A percentile compares a stretch with the other conserved stretches of the same genome.
phyloP scores from a whole-genome alignment of 2,113 vertebrate genomes.

The Etia nguti region DNA sequence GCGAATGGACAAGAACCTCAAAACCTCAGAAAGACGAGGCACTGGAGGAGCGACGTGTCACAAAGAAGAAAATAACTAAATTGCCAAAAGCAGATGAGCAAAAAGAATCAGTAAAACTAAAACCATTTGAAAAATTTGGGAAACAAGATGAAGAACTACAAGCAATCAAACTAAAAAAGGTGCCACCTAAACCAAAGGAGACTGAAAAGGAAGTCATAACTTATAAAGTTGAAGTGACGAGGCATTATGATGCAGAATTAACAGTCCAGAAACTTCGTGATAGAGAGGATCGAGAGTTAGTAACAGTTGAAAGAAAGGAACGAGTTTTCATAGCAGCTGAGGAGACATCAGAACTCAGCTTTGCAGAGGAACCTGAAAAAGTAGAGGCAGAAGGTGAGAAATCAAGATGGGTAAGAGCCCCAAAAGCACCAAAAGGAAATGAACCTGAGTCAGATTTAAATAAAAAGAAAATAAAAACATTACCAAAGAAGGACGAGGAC shows the following conservation, averaged over 20 bases:
- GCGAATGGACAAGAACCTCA: constrained; percentile 25
- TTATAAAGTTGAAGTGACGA: constrained; percentile 11
- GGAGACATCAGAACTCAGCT: not conserved
- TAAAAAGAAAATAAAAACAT: constrained; percentile 53
- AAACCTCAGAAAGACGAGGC: constrained; percentile 35
- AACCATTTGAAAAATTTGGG: constrained; percentile 33
- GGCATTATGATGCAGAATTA: constrained; percentile 26
- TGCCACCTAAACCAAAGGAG: constrained; percentile 44
- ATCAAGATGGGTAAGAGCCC: constrained; percentile 35
- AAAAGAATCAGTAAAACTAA: constrained; percentile 41
- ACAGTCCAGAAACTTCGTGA: constrained; percentile 9
- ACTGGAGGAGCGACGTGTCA: not conserved
- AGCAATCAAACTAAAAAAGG: constrained; percentile 52
- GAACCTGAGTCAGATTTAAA: constrained; percentile 30
- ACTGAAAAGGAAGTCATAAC: constrained; percentile 42
- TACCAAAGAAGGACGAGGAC: constrained; percentile 43
- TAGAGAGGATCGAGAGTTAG: constrained; percentile 28
- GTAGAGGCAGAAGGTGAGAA: constrained; percentile 22
- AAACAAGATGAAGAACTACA: constrained; percentile 54
- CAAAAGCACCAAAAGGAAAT: constrained; percentile 11
- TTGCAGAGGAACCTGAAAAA: not conserved
- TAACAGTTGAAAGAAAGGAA: not conserved
- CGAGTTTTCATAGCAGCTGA: constrained; percentile 7
- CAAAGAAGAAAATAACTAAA: constrained; percentile 47
- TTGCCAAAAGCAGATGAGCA: constrained; percentile 33